Conservation (phyloP, 2,113 vertebrate species). For the Chaetorhynchus papuensis region DNA sequence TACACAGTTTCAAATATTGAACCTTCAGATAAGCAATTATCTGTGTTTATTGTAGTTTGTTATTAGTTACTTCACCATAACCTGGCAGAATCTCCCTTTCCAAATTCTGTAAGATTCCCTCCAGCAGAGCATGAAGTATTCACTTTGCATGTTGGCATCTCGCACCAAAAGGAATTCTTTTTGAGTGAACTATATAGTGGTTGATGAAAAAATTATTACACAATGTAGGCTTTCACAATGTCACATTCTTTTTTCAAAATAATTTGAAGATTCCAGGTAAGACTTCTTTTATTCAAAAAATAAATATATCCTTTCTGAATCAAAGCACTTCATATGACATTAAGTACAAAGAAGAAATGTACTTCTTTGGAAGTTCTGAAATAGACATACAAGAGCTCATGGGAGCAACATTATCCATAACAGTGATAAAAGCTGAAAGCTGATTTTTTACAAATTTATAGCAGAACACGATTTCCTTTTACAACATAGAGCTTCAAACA, state of each 20-base stretch:
- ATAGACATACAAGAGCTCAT: conserved; percentile 34
- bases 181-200: background rate
- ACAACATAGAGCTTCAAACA: conserved; percentile 23
- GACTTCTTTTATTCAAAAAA: conserved; percentile 83
- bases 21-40: background rate
- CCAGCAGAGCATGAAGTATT: background rate
- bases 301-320: conserved; percentile 80
- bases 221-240: background rate
- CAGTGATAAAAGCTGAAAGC: conserved; percentile 46
- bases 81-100: background rate
- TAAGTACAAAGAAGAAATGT: conserved; percentile 66
- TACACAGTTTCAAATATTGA: conserved; percentile 18
- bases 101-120: background rate
- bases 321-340: conserved; percentile 72
- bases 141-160: background rate
- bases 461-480: conserved; percentile 33
- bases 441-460: conserved; percentile 52
- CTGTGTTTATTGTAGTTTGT: background rate
- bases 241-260: conserved; percentile 18
- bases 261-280: conserved; percentile 54
- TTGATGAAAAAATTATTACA: conserved; percentile 25
- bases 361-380: conserved; percentile 70
- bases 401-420: conserved; percentile 35
- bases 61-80: background rate
- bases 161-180: background rate